Evolutionary conservation across 2,797 vertebrate genomes (phyloP).

Genomic region (Halcyon badia): DNA sequence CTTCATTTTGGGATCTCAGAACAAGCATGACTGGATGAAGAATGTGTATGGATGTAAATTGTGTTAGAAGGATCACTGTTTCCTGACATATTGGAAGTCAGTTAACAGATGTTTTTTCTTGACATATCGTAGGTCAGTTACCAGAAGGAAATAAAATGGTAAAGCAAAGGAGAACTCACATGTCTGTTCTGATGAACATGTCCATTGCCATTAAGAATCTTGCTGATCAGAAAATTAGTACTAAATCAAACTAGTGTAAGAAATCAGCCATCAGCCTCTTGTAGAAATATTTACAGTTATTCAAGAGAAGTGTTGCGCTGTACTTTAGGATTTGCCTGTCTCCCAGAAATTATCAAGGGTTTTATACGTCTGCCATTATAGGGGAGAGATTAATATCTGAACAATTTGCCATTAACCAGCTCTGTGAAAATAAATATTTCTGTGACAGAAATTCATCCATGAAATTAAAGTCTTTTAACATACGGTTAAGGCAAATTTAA

Average conservation of each 20-base stretch:
- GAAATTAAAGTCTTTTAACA: rapidly evolving
- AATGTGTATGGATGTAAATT: neutral
- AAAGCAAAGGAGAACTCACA: neutral
- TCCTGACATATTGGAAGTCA: neutral
- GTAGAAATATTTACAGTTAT: neutral
- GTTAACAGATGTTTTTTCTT: too few species aligned
- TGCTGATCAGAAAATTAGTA: neutral
- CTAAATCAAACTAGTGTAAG: neutral
- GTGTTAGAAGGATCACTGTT: neutral
- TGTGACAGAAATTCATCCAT: neutral
- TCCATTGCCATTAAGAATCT: neutral
- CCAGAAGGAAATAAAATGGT: neutral
- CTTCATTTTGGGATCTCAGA: neutral
- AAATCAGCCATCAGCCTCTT: neutral
- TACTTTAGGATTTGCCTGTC: neutral
- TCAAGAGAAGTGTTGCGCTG: neutral
- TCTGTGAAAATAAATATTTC: neutral
- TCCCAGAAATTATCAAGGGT: neutral
- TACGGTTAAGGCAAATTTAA: neutral
- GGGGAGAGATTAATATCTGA: neutral
- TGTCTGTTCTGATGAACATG: neutral
- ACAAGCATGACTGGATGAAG: neutral
- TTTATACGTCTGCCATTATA: neutral
- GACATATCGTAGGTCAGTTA: neutral
- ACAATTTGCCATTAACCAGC: neutral